Conservation (phyloP, 2,888 invertebrate genomes). For the Drosophila affinis region DNA sequence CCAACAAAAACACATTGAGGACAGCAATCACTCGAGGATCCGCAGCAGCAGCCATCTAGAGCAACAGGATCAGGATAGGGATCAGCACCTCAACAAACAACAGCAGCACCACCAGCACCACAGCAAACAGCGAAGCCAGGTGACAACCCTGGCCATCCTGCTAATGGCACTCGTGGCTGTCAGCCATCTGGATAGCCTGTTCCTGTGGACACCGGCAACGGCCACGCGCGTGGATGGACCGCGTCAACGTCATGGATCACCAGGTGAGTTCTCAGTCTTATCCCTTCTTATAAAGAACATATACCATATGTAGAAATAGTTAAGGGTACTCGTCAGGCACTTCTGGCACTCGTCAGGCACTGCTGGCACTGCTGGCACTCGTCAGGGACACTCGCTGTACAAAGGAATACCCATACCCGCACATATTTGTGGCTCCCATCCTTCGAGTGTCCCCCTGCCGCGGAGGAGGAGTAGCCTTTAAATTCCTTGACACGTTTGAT, state of each 20-base stretch:
- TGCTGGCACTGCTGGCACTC: too few species aligned
- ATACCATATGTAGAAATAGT: too few species aligned
- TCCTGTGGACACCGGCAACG: slow-evolving; percentile 53
- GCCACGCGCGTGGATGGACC: slow-evolving; percentile 68
- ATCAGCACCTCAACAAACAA: slow-evolving; percentile 6
- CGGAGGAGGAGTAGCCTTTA: too few species aligned
- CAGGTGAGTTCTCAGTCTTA: slow-evolving; percentile 69
- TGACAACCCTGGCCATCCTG: slow-evolving; percentile 67
- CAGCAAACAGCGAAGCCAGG: slow-evolving; percentile 48
- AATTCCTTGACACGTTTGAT: slow-evolving; percentile 28
- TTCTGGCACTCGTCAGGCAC: too few species aligned
- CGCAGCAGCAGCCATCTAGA: slow-evolving; percentile 13
- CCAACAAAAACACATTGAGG: background rate
- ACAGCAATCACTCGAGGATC: slow-evolving; percentile 3
- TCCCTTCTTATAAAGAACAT: background rate
- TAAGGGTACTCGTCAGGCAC: too few species aligned
- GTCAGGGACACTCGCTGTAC: too few species aligned
- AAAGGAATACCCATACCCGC: too few species aligned
- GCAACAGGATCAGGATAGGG: slow-evolving; percentile 28
- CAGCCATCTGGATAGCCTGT: slow-evolving; percentile 77
- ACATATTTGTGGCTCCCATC: too few species aligned
- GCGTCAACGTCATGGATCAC: slow-evolving; percentile 77
- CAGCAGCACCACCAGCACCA: slow-evolving; percentile 17
- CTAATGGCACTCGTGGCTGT: slow-evolving; percentile 76
- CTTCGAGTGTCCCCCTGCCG: background rate